Percentiles rank a stretch among this genome's conserved stretches.
Evolutionary conservation across 2,888 invertebrate genomes (phyloP).

Genomic region (Orthosia incerta): DNA sequence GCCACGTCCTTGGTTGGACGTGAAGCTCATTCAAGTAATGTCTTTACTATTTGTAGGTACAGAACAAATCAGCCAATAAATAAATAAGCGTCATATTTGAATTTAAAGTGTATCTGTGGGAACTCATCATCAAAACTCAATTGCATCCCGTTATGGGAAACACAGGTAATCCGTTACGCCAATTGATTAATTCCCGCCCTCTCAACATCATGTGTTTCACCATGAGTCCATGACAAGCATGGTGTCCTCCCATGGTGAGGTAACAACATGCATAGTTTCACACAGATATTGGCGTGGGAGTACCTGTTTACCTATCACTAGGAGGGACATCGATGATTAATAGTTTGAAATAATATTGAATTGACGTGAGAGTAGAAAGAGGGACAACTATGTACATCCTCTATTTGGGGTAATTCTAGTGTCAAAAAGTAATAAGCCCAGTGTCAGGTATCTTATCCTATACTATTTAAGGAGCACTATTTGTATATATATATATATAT

Average conservation of each 20-base stretch:
- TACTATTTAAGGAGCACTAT: too few relatives aligned
- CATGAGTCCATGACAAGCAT: slow-evolving; percentile 30
- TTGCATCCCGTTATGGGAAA: slow-evolving; percentile 58
- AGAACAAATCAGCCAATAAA: neutral
- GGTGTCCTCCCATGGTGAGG: slow-evolving; percentile 55
- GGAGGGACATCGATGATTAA: slow-evolving; percentile 32
- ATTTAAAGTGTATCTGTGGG: neutral
- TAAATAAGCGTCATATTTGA: neutral
- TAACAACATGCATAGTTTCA: slow-evolving; percentile 59
- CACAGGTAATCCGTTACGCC: slow-evolving; percentile 63
- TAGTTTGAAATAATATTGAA: slow-evolving; percentile 8
- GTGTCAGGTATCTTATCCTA: too few relatives aligned
- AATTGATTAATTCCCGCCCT: slow-evolving; percentile 62
- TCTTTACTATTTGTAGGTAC: too few relatives aligned
- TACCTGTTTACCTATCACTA: slow-evolving; percentile 27
- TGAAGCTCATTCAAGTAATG: too few relatives aligned
- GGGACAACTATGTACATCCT: neutral
- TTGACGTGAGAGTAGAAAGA: neutral
- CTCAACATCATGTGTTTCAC: slow-evolving; percentile 21
- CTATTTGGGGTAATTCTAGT: too few relatives aligned
- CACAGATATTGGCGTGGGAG: slow-evolving; percentile 53
- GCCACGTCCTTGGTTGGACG: too few relatives aligned
- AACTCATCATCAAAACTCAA: neutral
- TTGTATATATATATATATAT: too few relatives aligned
- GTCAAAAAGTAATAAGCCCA: too few relatives aligned